Percentiles rank a stretch among this genome's conserved stretches.
phyloP scores from a whole-genome alignment of 2,113 vertebrate genomes.

The Caranx ignobilis region DNA sequence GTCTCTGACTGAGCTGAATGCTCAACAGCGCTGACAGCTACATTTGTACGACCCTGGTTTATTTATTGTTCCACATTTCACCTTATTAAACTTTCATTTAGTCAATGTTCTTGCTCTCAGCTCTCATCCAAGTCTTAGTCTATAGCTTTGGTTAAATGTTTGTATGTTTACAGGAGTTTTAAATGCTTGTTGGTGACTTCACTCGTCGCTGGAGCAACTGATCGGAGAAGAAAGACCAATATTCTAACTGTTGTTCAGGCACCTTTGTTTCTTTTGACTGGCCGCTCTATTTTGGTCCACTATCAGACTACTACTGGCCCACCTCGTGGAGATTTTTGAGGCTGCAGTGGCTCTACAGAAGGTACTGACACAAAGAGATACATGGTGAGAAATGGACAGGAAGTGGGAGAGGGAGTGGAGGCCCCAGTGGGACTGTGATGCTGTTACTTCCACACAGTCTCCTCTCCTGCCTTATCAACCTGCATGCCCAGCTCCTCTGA shows the following conservation, averaged over 20 bases:
- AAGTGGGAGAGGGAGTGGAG: conserved; percentile 30
- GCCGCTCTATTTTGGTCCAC: conserved; percentile 7
- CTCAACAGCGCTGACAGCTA: too few species aligned
- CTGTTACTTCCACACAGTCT: conserved; percentile 44
- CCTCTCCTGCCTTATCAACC: conserved; percentile 50
- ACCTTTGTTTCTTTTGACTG: not conserved
- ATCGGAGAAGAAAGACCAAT: too few species aligned
- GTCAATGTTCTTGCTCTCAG: not conserved
- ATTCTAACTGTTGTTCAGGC: not conserved
- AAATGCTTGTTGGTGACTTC: not conserved
- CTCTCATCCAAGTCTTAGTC: not conserved
- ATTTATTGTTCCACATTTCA: not conserved
- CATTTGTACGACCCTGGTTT: not conserved
- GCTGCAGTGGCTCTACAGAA: conserved; percentile 8
- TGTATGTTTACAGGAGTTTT: not conserved
- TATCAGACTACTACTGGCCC: conserved; percentile 2
- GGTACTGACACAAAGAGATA: conserved; percentile 26
- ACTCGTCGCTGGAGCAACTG: not conserved
- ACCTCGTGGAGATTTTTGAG: conserved; percentile 41
- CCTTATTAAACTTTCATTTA: not conserved
- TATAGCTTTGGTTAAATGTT: not conserved
- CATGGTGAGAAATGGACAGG: conserved; percentile 30
- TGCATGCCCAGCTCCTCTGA: conserved; percentile 39
- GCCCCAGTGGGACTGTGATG: conserved; percentile 24
- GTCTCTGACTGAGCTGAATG: not conserved